Evolutionary conservation across 2,888 invertebrate species (phyloP).

Genomic region (Crematogaster levior): DNA sequence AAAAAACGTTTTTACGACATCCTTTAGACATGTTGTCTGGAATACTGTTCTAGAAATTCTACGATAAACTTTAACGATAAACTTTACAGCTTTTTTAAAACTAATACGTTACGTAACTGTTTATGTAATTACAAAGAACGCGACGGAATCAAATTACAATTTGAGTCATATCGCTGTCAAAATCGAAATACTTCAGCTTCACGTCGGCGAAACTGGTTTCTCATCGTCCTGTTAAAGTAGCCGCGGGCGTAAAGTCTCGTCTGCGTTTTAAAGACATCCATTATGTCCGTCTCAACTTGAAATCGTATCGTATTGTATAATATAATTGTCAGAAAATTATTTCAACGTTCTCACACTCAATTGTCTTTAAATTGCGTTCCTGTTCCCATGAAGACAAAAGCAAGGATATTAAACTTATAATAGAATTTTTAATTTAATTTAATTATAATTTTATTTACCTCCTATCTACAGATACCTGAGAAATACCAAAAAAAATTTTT

Average conservation of each 20-base stretch:
- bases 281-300: neutral
- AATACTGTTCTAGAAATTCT: neutral
- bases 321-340: neutral
- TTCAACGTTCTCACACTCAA: neutral
- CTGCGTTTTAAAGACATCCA: neutral
- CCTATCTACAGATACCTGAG: too few species aligned
- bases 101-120: neutral
- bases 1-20: too few species aligned
- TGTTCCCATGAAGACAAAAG: neutral
- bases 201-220: conserved; percentile 49
- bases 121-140: neutral
- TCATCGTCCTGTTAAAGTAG: conserved; percentile 39
- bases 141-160: neutral
- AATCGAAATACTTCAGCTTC: conserved; percentile 8
- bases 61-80: too few species aligned
- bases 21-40: too few species aligned
- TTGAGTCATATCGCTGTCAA: neutral
- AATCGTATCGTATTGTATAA: neutral
- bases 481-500: too few species aligned
- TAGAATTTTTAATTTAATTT: too few species aligned
- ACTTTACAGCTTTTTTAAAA: neutral
- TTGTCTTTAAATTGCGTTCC: neutral
- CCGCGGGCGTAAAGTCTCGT: neutral
- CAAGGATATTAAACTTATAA: too few species aligned
- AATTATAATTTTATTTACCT: too few species aligned